A percentile compares a stretch with the other conserved stretches of the same genome.
phyloP scores from a whole-genome alignment of 1,140 invertebrate genomes.

The Archivesica marissinica region DNA sequence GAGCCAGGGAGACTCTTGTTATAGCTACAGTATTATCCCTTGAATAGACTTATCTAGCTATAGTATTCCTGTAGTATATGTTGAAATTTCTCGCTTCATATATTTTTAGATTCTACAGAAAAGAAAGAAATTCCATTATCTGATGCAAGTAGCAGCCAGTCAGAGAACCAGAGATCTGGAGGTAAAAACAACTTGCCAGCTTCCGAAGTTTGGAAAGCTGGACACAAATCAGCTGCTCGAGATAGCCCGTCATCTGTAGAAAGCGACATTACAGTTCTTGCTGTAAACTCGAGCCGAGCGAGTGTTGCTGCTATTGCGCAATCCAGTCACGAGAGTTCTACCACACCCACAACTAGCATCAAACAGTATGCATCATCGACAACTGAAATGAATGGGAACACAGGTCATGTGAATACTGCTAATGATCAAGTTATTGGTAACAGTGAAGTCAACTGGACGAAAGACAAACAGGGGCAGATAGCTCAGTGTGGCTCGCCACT shows the following conservation, averaged over 20 bases:
- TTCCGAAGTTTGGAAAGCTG: conserved; percentile 57
- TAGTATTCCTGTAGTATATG: too few relatives aligned
- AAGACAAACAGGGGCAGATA: conserved; percentile 33
- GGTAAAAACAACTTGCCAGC: conserved; percentile 36
- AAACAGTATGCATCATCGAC: neutral
- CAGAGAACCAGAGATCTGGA: neutral
- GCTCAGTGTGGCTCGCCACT: conserved; percentile 76
- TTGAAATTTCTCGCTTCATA: too few relatives aligned
- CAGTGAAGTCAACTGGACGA: neutral
- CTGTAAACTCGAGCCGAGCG: conserved; percentile 75
- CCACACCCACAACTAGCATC: neutral
- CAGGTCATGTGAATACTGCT: neutral
- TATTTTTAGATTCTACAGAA: too few relatives aligned
- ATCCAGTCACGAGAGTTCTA: conserved; percentile 47
- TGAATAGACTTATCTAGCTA: too few relatives aligned
- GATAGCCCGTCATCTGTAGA: conserved; percentile 68
- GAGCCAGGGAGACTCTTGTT: too few relatives aligned
- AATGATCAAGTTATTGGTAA: conserved; percentile 32
- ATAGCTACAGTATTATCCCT: too few relatives aligned
- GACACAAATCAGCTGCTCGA: neutral
- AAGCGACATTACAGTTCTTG: conserved; percentile 80
- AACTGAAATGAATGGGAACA: neutral
- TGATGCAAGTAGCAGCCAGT: neutral
- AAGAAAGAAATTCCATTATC: too few relatives aligned
- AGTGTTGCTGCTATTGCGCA: conserved; percentile 75